phyloP scores from a whole-genome alignment of 2,113 vertebrate genomes.

The Melozone crissalis region DNA sequence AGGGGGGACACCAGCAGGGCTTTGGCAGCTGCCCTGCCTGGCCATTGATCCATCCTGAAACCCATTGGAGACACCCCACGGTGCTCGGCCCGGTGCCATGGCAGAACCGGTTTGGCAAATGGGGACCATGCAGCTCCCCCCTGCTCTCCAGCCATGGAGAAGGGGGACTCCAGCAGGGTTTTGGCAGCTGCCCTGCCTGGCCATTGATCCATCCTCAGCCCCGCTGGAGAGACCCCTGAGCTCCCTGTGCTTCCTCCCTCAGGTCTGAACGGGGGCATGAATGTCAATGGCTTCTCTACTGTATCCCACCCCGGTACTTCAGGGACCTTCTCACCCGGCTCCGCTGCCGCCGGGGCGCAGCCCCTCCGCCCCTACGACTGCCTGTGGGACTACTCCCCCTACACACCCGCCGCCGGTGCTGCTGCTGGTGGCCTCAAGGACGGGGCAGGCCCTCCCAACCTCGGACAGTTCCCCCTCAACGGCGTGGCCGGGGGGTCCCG shows the following conservation, averaged over 20 bases:
- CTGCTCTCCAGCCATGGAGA: no score
- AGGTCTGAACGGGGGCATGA: constrained; percentile 96
- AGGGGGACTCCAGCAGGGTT: not conserved
- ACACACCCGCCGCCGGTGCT: constrained; percentile 67
- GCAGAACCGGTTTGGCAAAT: not conserved
- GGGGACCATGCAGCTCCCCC: no score
- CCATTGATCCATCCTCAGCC: not conserved
- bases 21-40: no score
- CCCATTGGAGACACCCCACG: no score
- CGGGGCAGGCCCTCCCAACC: constrained; percentile 46
- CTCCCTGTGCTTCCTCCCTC: not conserved
- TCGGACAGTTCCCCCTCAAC: constrained; percentile 88
- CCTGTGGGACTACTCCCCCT: constrained; percentile 89
- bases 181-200: rapidly evolving
- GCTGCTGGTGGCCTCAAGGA: constrained; percentile 81
- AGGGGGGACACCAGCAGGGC: no score
- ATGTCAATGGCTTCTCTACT: constrained; percentile 97
- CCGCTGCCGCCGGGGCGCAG: constrained; percentile 82
- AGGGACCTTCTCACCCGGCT: constrained; percentile 82
- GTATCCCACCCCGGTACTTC: constrained; percentile 88
- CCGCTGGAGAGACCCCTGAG: not conserved
- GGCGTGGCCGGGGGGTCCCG: constrained; percentile 74
- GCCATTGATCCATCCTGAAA: no score
- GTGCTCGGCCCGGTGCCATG: not conserved
- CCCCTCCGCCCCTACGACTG: constrained; percentile 87